These are phyloP conservation scores for Pterois miles DNA, from an alignment of 2,797 vertebrate genomes.

Conservation along the genomic window DNA sequence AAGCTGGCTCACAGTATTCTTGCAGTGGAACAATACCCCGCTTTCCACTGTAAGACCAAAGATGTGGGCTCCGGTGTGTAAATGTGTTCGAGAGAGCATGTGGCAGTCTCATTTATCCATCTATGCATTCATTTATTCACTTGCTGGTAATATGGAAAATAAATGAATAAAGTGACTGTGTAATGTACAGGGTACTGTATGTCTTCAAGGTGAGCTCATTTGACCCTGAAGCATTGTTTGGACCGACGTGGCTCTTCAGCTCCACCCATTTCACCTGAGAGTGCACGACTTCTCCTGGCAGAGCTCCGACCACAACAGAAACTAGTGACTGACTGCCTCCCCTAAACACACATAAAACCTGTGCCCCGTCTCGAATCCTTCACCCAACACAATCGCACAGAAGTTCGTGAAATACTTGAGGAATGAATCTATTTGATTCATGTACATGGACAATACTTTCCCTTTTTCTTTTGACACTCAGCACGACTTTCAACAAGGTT, in stretches of 20 bases:
- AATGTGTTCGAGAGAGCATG: slow-evolving; percentile 45
- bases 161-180: slow-evolving; percentile 33
- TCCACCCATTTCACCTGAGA: slow-evolving; percentile 46
- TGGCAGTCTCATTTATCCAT: slow-evolving; percentile 41
- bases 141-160: slow-evolving; percentile 41
- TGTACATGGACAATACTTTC: too few species aligned
- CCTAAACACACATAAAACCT: slow-evolving; percentile 6
- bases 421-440: too few species aligned
- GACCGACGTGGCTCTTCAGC: neutral
- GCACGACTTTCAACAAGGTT: too few species aligned
- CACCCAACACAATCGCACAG: neutral
- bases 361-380: neutral
- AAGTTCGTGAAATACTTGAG: too few species aligned
- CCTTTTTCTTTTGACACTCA: too few species aligned
- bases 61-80: slow-evolving; percentile 42
- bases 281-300: slow-evolving; percentile 40
- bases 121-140: slow-evolving; percentile 38
- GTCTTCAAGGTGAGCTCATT: slow-evolving; percentile 31
- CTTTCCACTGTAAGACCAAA: slow-evolving; percentile 50
- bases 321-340: slow-evolving; percentile 25
- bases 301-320: slow-evolving; percentile 19
- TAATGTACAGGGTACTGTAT: slow-evolving; percentile 39
- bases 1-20: slow-evolving; percentile 76
- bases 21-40: slow-evolving; percentile 65
- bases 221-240: slow-evolving; percentile 31